Percentiles rank a stretch among this genome's conserved stretches.
Conservation (phyloP, 2,888 invertebrate species). For the Chesias legatella region DNA sequence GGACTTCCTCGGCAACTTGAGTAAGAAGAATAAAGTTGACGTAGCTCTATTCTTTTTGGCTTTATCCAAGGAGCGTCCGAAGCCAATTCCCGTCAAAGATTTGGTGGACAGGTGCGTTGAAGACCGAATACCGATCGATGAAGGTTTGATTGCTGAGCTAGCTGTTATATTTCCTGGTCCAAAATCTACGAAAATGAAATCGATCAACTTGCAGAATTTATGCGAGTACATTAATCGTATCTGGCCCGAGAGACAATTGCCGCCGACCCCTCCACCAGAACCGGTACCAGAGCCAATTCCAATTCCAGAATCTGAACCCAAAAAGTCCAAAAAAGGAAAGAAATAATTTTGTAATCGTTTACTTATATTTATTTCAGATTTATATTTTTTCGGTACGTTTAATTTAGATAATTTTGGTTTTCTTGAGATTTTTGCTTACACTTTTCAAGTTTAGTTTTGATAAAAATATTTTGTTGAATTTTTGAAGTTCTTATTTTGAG, state of each 20-base stretch:
- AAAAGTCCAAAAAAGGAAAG: constrained; percentile 9
- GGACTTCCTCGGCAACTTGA: constrained; percentile 33
- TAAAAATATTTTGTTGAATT: too few relatives aligned
- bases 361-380: constrained; percentile 2
- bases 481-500: too few relatives aligned
- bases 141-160: constrained; percentile 39
- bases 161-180: constrained; percentile 37
- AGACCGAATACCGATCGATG: constrained; percentile 29
- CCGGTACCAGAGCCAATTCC: constrained; percentile 1
- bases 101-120: constrained; percentile 17
- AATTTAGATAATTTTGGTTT: constrained; percentile 8
- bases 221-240: constrained; percentile 44
- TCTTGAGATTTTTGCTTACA: too few relatives aligned
- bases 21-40: constrained; percentile 30
- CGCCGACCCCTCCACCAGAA: constrained; percentile 39
- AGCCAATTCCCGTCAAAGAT: constrained; percentile 27
- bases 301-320: background rate
- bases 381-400: constrained; percentile 14
- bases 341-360: constrained; percentile 10
- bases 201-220: constrained; percentile 34
- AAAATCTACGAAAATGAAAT: constrained; percentile 29
- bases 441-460: too few relatives aligned
- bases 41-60: constrained; percentile 34
- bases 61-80: constrained; percentile 23
- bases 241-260: constrained; percentile 49